These are phyloP conservation scores for Varroa destructor DNA, from an alignment of 1,140 invertebrate genomes.

Conservation along the genomic window DNA sequence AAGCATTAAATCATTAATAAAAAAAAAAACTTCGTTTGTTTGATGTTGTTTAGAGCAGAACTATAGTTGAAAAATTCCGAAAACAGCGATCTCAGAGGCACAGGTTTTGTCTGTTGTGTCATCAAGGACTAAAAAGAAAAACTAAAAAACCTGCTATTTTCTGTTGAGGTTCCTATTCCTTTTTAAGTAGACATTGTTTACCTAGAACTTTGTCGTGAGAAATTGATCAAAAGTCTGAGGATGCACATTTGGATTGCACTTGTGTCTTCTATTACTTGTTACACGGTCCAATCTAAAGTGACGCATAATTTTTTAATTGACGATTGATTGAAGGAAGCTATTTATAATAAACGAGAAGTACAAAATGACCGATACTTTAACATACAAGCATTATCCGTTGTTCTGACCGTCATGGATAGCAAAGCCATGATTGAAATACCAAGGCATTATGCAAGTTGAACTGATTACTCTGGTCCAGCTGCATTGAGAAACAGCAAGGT, in stretches of 20 bases:
- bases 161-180: too few species aligned
- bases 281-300: background rate
- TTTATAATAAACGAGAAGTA: background rate
- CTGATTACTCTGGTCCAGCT: background rate
- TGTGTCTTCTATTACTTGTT: background rate
- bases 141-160: too few species aligned
- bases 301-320: background rate
- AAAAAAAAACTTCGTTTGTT: too few species aligned
- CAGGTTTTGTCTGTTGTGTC: too few species aligned
- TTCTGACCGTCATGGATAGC: background rate
- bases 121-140: too few species aligned
- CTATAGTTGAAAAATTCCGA: too few species aligned
- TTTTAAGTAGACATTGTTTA: too few species aligned
- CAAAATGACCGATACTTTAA: background rate
- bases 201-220: background rate
- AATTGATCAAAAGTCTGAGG: background rate
- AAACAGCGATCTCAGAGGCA: too few species aligned
- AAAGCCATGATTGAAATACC: background rate
- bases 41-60: too few species aligned
- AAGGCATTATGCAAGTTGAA: background rate
- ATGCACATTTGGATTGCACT: background rate
- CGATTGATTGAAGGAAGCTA: constrained; percentile 3
- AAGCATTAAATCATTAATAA: too few species aligned
- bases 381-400: background rate
- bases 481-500: too few species aligned